Base-by-base conservation (phyloP, 2,888 invertebrate species). In the Plebejus anna region DNA sequence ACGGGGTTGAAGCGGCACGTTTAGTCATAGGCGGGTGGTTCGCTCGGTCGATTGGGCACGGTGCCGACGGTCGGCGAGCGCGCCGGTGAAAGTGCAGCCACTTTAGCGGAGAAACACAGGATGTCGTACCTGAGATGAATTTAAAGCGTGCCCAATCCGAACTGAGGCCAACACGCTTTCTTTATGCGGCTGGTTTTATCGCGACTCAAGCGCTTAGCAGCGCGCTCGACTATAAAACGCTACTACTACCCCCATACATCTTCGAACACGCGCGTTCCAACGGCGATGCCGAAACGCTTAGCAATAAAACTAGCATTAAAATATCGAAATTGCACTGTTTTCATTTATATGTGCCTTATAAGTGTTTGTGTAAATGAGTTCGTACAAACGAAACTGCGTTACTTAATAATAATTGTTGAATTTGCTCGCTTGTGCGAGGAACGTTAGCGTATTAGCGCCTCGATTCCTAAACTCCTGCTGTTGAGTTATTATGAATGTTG, bases 401-500 rank as follows among this genome's bases (percentile, higher is more conserved):
- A 76, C 75, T 78, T 22, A 22, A 22, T 22, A 22, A 22, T 80
- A 79, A 80, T 80, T 75, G 72, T 81, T 80, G 78, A 78, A 80
- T 80, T 51, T 42, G 59, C 32, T 55, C 57, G 71, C 71, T 22
- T 59, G 47, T 76, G 55, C n/a, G 70, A 75, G 75, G 61, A 47
- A 78, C 36, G 72, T 57, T 75, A 77, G 77, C 77, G 78, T 80
- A 73, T 77, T 76, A 73, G 73, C 75, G 71, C 51, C 78, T 75
- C 77, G 78, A 71, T 78, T 76, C 77, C 78, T 78, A 75, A 79
- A 79, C 75, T 80, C 77, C 76, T 78, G 80, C 78, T 79, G 77
- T 80, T 81, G 80, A 80, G 80, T 80, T 80, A 76, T 80, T 80
- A 81, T 66, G 82, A 80, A 79, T 86, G 87, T 89, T 88, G 86